These are phyloP conservation scores for Baccha elongata DNA, from an alignment of 2,888 invertebrate genomes.

Conservation along the genomic window DNA sequence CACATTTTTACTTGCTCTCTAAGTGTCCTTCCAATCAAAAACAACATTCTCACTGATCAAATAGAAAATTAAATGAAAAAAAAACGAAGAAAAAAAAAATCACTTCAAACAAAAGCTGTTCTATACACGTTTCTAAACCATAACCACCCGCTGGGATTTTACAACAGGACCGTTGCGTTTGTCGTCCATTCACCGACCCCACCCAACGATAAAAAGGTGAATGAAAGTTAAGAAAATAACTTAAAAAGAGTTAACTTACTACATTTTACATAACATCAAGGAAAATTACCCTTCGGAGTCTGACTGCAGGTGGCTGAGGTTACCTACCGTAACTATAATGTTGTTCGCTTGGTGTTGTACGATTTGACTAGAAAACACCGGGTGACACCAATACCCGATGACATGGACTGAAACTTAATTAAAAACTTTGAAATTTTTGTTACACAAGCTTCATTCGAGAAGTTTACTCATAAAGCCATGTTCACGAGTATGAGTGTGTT, in stretches of 20 bases:
- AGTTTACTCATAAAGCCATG: conserved; percentile 50
- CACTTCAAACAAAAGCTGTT: conserved; percentile 42
- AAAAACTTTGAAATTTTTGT: conserved; percentile 77
- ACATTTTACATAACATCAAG: conserved; percentile 49
- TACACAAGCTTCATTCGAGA: conserved; percentile 54
- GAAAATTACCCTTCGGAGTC: conserved; percentile 28
- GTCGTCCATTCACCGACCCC: not conserved
- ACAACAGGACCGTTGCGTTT: not conserved
- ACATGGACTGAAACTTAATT: conserved; percentile 78
- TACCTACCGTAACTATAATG: not conserved
- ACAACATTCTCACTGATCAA: conserved; percentile 10
- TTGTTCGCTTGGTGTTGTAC: no score
- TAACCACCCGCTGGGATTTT: conserved; percentile 8
- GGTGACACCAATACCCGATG: conserved; percentile 57
- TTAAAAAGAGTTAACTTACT: conserved; percentile 46
- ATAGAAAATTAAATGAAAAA: not conserved
- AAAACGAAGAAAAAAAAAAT: conserved; percentile 28
- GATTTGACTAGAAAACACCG: conserved; percentile 51
- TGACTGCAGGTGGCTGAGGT: conserved; percentile 12
- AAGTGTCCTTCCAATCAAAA: conserved; percentile 16
- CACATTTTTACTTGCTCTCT: not conserved
- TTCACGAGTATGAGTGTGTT: not conserved
- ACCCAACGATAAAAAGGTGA: conserved; percentile 40
- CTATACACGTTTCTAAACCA: conserved; percentile 33
- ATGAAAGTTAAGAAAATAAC: conserved; percentile 51